Evolutionary conservation across 2,113 vertebrate genomes (phyloP).

Genomic region (Brachypodius melanocephalos): DNA sequence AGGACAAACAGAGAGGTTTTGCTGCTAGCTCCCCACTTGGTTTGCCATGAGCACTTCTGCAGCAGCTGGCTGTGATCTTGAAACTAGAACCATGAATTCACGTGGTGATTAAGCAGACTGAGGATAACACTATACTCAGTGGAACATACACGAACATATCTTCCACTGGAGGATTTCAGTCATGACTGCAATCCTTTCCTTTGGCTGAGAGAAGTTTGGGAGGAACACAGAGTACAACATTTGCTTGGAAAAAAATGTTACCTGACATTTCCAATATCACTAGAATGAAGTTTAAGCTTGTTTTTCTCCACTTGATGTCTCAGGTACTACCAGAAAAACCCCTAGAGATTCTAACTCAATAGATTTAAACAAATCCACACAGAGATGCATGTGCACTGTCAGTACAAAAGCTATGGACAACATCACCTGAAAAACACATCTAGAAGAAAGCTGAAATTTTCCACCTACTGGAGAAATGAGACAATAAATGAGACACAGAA

Average conservation of each 20-base stretch:
- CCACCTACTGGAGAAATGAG: not conserved
- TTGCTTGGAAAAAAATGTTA: not conserved
- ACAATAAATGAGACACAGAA: not conserved
- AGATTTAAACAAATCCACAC: not conserved
- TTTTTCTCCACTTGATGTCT: not conserved
- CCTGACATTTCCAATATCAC: not conserved
- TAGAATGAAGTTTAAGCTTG: not conserved
- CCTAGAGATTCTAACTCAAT: not conserved
- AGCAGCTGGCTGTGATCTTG: not conserved
- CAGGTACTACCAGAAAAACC: not conserved
- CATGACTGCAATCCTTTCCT: not conserved
- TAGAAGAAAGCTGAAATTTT: not conserved
- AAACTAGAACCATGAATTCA: not conserved
- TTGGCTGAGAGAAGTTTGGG: not conserved
- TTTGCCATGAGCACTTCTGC: rapidly evolving
- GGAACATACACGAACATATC: not conserved
- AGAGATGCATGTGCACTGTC: not conserved
- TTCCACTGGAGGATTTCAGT: not conserved
- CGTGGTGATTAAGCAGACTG: not conserved
- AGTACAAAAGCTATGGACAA: not conserved
- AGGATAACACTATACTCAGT: not conserved
- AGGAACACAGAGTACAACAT: not conserved
- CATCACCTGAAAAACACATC: not conserved
- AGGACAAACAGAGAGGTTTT: not conserved
- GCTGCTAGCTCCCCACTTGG: not conserved